Base-by-base conservation (phyloP, 2,113 vertebrate genomes). In the Myrmecophaga tridactyla region DNA sequence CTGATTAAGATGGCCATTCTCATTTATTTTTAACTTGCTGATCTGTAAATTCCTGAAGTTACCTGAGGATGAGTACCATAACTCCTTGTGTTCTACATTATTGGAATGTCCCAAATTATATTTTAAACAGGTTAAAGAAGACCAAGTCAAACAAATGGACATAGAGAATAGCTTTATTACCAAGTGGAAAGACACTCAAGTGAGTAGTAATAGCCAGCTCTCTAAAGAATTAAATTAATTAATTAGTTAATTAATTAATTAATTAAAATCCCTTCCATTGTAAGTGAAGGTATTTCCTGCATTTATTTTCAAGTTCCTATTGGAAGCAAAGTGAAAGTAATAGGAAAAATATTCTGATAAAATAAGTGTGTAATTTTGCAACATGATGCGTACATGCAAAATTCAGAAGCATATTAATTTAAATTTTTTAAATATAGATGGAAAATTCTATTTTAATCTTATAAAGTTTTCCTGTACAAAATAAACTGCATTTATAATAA, bases 71-170 rank as follows among this genome's bases (percentile, higher is more conserved):
- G 82, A 83, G 48, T 65, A 92, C 31, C 78, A 86, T 92, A 39
- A 58, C 65, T 92, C 89, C 81, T 60, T 94, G 60, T 97, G 48
- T 82, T 96, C 75, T 90, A 63, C 84, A n/a, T 96, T 92, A 97
- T 92, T 94, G 88, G 97, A 96, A 81, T 94, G 78, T 96, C 43
- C 87, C 72, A 96, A 97, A 95, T 96, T 97, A 91, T 94, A 77
- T 98, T 98, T 98, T 97, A 80, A 97, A 98, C 98, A 99, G 99
- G 98, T 99, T 98, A 99, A 99, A 96, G 98, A 99, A 98, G 99
- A 99, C 51, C 99, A 99, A 97, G 98, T 99, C 97, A 99, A 99
- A 98, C 99, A 99, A 99, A 99, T 99, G 99, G 99, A 99, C 98
- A 99, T 97, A 98, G 99, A 99, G 97, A 99, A 99, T 97, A 98